Percentiles rank a stretch among this genome's conserved stretches.
Conservation (phyloP, 2,113 vertebrate genomes). For the Morphnarchus princeps region DNA sequence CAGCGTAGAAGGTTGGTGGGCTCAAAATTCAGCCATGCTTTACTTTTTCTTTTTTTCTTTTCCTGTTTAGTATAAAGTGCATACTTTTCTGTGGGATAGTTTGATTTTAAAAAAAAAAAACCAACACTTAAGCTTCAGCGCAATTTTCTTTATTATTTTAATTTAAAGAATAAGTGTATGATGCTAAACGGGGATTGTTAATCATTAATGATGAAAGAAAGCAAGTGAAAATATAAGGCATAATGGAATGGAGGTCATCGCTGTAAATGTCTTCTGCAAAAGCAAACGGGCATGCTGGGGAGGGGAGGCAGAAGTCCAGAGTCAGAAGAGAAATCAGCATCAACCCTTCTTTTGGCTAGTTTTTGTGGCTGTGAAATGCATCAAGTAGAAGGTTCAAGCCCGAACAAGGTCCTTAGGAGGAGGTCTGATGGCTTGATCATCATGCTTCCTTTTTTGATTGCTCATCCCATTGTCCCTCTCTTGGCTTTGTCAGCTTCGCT, state of each 20-base stretch:
- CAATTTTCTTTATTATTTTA: not conserved
- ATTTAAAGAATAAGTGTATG: not conserved
- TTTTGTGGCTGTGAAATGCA: not conserved
- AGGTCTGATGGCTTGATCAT: not conserved
- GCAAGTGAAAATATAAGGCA: not conserved
- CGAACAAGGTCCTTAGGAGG: not conserved
- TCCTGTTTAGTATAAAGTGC: not conserved
- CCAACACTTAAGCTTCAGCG: not conserved
- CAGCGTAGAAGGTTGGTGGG: not conserved
- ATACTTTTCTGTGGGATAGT: not conserved
- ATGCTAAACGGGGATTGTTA: not conserved
- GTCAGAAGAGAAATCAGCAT: not conserved
- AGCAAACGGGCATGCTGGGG: not conserved
- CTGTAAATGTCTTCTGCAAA: not conserved
- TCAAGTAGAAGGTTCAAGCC: not conserved
- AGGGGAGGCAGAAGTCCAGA: not conserved
- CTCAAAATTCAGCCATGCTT: not conserved
- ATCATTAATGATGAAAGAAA: not conserved
- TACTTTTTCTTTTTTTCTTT: not conserved
- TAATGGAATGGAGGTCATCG: not conserved
- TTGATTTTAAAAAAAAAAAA: not conserved
- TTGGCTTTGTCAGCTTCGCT: not conserved
- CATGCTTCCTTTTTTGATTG: not conserved
- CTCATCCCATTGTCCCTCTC: not conserved
- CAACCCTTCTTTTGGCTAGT: not conserved